These are phyloP conservation scores for Pedetes capensis DNA, from an alignment of 2,113 vertebrate species.

Conservation along the genomic window DNA sequence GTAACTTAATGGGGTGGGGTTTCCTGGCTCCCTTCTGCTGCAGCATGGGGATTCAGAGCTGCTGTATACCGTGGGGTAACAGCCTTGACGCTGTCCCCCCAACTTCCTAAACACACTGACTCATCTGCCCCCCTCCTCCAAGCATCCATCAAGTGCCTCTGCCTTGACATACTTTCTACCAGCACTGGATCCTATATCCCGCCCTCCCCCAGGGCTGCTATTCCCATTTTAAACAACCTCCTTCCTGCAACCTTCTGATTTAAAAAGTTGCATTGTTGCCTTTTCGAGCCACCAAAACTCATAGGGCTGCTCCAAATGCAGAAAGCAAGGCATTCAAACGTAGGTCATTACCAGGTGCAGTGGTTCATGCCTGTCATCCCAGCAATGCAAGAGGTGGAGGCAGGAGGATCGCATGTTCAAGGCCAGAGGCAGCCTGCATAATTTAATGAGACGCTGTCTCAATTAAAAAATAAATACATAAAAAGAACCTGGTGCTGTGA, in stretches of 20 bases:
- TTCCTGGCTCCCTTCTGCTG: neutral
- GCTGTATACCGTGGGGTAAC: neutral
- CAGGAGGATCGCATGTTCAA: too few relatives aligned
- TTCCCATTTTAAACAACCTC: neutral
- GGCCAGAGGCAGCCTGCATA: too few relatives aligned
- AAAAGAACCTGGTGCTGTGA: too few relatives aligned
- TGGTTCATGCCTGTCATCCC: too few relatives aligned
- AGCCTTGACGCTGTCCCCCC: neutral
- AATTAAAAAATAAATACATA: too few relatives aligned
- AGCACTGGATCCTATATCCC: neutral
- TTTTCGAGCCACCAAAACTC: neutral
- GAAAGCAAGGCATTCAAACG: neutral
- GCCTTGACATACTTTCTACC: neutral
- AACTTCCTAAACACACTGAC: neutral
- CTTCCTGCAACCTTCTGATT: neutral
- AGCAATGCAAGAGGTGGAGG: too few relatives aligned
- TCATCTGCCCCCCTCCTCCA: neutral
- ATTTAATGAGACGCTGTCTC: too few relatives aligned
- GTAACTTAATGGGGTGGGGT: rapidly evolving
- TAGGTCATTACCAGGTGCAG: too few relatives aligned
- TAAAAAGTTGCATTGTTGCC: neutral
- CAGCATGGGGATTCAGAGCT: neutral
- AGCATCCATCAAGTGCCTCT: too few relatives aligned
- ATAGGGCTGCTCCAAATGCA: neutral
- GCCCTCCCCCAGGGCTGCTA: neutral